phyloP scores from a whole-genome alignment of 1,140 invertebrate genomes.

The Brachionus rubens region DNA sequence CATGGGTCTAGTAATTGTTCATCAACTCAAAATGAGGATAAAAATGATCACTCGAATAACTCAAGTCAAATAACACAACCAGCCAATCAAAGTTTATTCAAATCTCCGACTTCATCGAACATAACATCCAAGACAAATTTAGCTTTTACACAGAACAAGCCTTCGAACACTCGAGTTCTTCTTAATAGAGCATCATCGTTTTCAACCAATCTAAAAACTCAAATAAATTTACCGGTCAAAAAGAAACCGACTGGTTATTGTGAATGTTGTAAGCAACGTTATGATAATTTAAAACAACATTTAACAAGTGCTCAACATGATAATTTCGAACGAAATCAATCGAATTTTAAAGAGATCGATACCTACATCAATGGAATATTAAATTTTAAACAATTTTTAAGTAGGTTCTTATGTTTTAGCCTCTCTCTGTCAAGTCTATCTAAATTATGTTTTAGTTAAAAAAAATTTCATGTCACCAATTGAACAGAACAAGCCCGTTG shows the following conservation, averaged over 20 bases:
- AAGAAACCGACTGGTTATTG: constrained; percentile 41
- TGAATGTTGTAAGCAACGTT: constrained; percentile 39
- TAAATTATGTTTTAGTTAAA: background rate
- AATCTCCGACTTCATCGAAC: background rate
- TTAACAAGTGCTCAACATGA: constrained; percentile 13
- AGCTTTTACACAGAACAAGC: background rate
- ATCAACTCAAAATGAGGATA: background rate
- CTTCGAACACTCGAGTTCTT: background rate
- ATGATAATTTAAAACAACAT: constrained; percentile 43
- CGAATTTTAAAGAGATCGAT: constrained; percentile 38
- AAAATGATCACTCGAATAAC: background rate
- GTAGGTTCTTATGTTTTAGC: background rate
- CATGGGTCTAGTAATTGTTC: constrained; percentile 11
- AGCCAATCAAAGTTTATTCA: background rate
- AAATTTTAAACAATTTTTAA: constrained; percentile 27
- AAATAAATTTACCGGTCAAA: background rate
- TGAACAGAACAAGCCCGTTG: background rate
- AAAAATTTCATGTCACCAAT: background rate
- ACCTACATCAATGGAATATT: background rate
- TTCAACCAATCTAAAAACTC: background rate
- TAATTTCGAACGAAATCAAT: constrained; percentile 27
- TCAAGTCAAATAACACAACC: background rate
- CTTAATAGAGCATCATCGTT: background rate
- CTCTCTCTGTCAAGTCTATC: no score
- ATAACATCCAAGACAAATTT: background rate